Percentiles rank a stretch among this genome's conserved stretches.
Evolutionary conservation across 2,797 vertebrate genomes (phyloP).

Genomic region (Argyrosomus regius): DNA sequence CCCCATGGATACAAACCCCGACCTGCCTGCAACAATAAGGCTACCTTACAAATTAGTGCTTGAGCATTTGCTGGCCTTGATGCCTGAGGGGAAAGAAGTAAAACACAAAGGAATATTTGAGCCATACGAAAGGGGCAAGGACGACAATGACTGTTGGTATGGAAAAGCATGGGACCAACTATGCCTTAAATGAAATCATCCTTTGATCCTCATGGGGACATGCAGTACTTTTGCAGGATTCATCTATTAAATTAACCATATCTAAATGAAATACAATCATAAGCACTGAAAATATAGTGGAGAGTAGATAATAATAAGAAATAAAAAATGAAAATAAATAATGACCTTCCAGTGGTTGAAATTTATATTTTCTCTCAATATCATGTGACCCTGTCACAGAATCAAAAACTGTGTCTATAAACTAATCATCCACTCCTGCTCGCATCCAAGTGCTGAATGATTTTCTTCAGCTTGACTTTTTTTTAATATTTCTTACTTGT

Average conservation of each 20-base stretch:
- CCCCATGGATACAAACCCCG: constrained; percentile 46
- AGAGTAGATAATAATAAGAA: too few species aligned
- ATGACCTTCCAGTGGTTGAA: background rate
- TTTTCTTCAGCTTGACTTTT: too few species aligned
- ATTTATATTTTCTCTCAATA: background rate
- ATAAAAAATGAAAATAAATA: background rate
- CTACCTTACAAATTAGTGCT: constrained; percentile 55
- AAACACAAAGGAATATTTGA: constrained; percentile 34
- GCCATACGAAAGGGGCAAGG: background rate
- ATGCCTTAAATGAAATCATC: background rate
- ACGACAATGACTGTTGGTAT: background rate
- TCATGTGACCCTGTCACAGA: background rate
- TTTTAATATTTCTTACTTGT: background rate
- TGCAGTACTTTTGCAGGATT: background rate
- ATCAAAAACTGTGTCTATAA: background rate
- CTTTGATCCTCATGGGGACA: background rate
- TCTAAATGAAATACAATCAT: background rate
- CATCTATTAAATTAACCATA: background rate
- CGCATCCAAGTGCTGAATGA: background rate
- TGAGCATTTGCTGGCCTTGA: constrained; percentile 28
- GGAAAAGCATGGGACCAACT: background rate
- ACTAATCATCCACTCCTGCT: background rate
- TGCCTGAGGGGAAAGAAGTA: constrained; percentile 18
- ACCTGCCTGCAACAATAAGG: constrained; percentile 36
- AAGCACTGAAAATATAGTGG: background rate